Evolutionary conservation across 2,113 vertebrate species (phyloP).

Genomic region (Elaphurus davidianus): DNA sequence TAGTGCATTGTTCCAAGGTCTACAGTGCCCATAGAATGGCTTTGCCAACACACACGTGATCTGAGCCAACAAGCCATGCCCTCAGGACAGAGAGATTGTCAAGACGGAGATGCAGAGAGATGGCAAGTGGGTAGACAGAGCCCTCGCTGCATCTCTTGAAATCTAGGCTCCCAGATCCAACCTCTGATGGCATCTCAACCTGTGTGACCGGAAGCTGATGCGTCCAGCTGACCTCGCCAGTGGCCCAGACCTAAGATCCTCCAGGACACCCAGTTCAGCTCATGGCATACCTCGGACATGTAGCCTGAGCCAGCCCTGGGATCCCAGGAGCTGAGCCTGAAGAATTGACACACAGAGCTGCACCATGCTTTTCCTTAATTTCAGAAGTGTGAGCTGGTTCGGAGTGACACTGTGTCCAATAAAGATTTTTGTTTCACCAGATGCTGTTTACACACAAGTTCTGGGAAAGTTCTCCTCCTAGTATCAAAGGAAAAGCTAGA

Average conservation of each 20-base stretch:
- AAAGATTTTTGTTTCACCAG: background rate
- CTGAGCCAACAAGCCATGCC: background rate
- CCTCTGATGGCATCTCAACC: background rate
- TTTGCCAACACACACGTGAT: background rate
- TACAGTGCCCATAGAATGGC: background rate
- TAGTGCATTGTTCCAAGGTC: background rate
- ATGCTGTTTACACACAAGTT: background rate
- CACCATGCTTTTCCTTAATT: background rate
- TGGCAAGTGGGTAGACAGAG: rapidly evolving
- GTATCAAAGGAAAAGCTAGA: background rate
- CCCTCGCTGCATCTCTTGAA: too few species aligned
- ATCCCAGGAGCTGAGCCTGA: background rate
- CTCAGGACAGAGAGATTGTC: background rate
- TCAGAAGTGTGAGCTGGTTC: background rate
- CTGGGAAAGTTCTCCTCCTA: background rate
- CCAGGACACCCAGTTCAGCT: background rate
- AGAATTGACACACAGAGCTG: background rate
- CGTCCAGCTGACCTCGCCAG: rapidly evolving
- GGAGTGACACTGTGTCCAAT: background rate
- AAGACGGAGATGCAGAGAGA: background rate
- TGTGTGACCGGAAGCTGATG: background rate
- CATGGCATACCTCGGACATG: background rate
- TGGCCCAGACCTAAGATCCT: background rate
- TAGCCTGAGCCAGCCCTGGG: background rate
- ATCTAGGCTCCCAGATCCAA: background rate